Base-by-base conservation (phyloP, 2,797 vertebrate species). In the Smutsia gigantea region DNA sequence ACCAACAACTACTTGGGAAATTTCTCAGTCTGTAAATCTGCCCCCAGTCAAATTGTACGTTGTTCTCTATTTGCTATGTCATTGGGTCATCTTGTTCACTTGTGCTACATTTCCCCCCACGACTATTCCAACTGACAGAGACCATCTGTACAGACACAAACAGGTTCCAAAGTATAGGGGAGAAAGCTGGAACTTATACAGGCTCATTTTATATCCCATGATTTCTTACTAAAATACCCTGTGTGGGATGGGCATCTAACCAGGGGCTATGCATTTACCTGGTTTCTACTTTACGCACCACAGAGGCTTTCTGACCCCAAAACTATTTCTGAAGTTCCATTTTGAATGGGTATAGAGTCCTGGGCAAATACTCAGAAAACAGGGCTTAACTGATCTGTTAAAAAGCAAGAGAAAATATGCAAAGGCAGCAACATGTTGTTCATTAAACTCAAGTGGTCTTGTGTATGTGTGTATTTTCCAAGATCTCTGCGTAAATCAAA, bases 91-190 rank as follows among this genome's bases (percentile, higher is more conserved):
- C 96, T 90, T 90, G 75, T 93, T 93, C 53, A 72, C 68, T 87
- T 95, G 74, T 25, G 95, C 55, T 96, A 31, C 74, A 77, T 82
- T 90, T 74, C 15, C 11, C 86, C 92, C 77, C 31, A 12, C 7
- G 25, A 97, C 79, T 84, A 46, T 89, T 93, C 46, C 95, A 69
- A 75, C 87, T 69, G 95, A 96, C 87, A 97, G 97, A 96, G 74
- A 95, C 97, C 95, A 95, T 96, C 96, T 95, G 95, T 74, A 93
- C 72, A 83, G 77, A 86, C n/a, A 55, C 55, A 83, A 72, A 86
- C 64, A 88, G 94, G 77, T 97, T 97, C 95, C 92, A 95, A 95
- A 94, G 93, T 75, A 93, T 49, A 93, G 72, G 63, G 57, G 85
- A 78, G 69, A 61, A 83, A 59, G 87, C 59, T 87, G 97, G 78